Conservation (phyloP, 2,113 vertebrate genomes). For the Gnathonemus echidnorhynchus region DNA sequence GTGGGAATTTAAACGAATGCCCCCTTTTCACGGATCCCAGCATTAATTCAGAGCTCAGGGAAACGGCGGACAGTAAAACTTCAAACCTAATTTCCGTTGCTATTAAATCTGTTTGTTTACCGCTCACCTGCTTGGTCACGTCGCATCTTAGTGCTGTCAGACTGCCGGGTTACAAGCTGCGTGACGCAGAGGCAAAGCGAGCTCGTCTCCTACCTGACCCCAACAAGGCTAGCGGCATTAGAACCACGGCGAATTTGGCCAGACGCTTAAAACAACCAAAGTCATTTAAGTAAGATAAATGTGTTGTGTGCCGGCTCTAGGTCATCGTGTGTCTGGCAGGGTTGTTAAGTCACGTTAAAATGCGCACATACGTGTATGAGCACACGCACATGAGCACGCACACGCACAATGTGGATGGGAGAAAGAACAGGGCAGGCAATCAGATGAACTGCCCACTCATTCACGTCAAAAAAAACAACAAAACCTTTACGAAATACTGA, state of each 20-base stretch:
- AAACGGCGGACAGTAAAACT: not conserved
- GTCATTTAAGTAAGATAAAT: not conserved
- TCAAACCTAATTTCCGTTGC: not conserved
- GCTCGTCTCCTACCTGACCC: not conserved
- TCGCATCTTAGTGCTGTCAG: not conserved
- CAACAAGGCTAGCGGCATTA: not conserved
- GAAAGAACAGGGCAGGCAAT: slow-evolving; percentile 30
- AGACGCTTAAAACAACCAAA: not conserved
- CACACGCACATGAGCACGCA: slow-evolving; percentile 19
- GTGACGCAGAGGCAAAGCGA: not conserved
- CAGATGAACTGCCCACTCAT: slow-evolving; percentile 38
- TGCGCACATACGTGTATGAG: not conserved
- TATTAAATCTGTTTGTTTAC: not conserved
- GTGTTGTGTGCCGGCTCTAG: not conserved
- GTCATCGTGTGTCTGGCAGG: not conserved
- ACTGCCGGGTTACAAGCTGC: not conserved
- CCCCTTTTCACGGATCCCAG: not conserved
- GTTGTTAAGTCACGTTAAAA: not conserved
- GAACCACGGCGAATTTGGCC: not conserved
- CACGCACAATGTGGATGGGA: slow-evolving; percentile 19
- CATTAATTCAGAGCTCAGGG: not conserved
- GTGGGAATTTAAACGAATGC: not conserved
- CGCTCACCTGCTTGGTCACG: not conserved
- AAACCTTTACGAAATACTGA: slow-evolving; percentile 36
- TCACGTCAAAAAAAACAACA: slow-evolving; percentile 34